Percentiles rank a stretch among this genome's conserved stretches.
Evolutionary conservation across 2,113 vertebrate species (phyloP).

Genomic region (Rhabdomys dilectus): DNA sequence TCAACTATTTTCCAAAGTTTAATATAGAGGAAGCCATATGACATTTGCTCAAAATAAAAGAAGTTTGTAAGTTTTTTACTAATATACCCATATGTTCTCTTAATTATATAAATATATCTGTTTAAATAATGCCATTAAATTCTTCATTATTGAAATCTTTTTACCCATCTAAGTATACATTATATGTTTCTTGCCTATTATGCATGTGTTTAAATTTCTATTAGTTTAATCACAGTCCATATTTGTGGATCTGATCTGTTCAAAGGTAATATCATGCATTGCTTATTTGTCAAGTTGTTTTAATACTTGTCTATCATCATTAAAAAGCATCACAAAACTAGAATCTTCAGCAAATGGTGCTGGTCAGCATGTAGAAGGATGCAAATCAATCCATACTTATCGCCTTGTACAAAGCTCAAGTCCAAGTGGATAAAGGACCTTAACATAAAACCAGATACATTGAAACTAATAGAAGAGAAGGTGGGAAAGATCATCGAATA

Average conservation of each 20-base stretch:
- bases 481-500: too few species aligned
- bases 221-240: not conserved
- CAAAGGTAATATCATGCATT: not conserved
- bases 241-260: not conserved
- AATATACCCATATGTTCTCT: not conserved
- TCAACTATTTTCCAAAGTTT: not conserved
- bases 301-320: not conserved
- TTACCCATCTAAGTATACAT: not conserved
- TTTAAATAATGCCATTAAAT: not conserved
- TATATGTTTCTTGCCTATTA: too few species aligned
- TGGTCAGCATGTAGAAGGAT: too few species aligned
- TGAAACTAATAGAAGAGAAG: too few species aligned
- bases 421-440: too few species aligned
- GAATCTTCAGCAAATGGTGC: too few species aligned
- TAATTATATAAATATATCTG: not conserved
- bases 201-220: not conserved
- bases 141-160: too few species aligned
- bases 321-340: not conserved
- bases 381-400: too few species aligned
- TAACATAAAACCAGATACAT: too few species aligned
- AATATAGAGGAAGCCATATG: not conserved
- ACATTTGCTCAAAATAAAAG: not conserved
- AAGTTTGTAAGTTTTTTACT: not conserved
- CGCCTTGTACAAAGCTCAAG: too few species aligned
- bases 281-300: not conserved